Base-by-base conservation (phyloP, 2,888 invertebrate genomes). In the Lissocephala sabroskyi region DNA sequence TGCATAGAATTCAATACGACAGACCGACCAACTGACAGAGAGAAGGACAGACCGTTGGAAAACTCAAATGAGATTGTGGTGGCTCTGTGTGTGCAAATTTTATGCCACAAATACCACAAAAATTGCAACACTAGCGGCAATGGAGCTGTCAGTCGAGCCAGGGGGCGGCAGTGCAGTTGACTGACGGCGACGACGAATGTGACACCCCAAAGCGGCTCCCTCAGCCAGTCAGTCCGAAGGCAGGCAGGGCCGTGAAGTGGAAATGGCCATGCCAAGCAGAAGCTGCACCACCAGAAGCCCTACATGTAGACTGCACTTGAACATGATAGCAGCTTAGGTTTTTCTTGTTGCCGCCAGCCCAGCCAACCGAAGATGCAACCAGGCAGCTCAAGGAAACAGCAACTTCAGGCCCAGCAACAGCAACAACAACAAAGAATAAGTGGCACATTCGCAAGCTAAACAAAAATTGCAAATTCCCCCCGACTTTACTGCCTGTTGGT, bases 81-180 rank as follows among this genome's bases (percentile, higher is more conserved):
- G 46, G 43, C 41, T n/a, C 67, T 75, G 75, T 74, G 62, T 62
- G 54, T 62, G 64, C 62, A 64, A 64, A 65, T 64, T 70, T 67
- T 57, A 62, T 71, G 70, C 71, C 76, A 71, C 77, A 76, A 71
- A 73, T 73, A 76, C 77, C 77, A 76, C 65, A 76, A 73, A 70
- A 58, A 65, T 71, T 76, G 71, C 71, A 68, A 73, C 62, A 71
- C 56, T 42, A 45, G 50, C 23, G 35, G 9, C 46, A 46, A 45
- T 29, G 37, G 30, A 37, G 28, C 36, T 36, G 45, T 13, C 45
- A 39, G 30, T 16, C 13, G 47, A 28, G n/a, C 42, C 48, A 47
- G 56, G 49, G 56, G 54, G 56, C 51, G 55, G 37, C 23, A 59
- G 60, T 44, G 32, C 41, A 37, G 47, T 51, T 57, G 56, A 56